These are phyloP conservation scores for Lonchura striata DNA, from an alignment of 2,113 vertebrate genomes.

Conservation along the genomic window DNA sequence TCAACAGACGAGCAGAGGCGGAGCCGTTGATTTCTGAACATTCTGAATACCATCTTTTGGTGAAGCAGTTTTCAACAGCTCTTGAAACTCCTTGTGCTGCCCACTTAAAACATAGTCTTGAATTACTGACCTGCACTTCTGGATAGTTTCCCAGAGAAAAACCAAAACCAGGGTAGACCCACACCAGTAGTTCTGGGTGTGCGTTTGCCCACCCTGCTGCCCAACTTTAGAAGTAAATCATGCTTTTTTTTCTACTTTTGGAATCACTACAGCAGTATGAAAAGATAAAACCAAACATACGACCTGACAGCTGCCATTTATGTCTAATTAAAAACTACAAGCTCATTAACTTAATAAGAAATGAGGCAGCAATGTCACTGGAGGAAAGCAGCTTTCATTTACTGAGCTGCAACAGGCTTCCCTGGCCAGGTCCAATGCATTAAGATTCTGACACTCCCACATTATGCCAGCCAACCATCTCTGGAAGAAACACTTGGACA, in stretches of 20 bases:
- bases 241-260: not conserved
- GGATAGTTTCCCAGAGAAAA: not conserved
- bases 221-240: not conserved
- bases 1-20: not conserved
- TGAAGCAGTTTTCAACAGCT: not conserved
- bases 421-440: not conserved
- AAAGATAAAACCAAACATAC: not conserved
- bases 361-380: not conserved
- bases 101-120: not conserved
- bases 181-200: not conserved
- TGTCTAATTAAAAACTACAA: constrained; percentile 25
- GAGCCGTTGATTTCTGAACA: not conserved
- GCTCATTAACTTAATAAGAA: constrained; percentile 20
- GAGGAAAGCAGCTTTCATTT: constrained; percentile 17
- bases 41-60: not conserved
- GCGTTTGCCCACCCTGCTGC: not conserved
- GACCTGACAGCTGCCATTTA: not conserved
- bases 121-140: not conserved
- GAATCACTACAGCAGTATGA: not conserved
- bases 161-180: not conserved
- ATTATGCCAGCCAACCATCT: not conserved
- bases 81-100: not conserved
- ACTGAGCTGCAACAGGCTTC: not conserved
- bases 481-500: not conserved
- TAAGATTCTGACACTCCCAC: not conserved